These are phyloP conservation scores for Hirtodrosophila trivittata DNA, from an alignment of 2,888 invertebrate genomes.

Conservation along the genomic window DNA sequence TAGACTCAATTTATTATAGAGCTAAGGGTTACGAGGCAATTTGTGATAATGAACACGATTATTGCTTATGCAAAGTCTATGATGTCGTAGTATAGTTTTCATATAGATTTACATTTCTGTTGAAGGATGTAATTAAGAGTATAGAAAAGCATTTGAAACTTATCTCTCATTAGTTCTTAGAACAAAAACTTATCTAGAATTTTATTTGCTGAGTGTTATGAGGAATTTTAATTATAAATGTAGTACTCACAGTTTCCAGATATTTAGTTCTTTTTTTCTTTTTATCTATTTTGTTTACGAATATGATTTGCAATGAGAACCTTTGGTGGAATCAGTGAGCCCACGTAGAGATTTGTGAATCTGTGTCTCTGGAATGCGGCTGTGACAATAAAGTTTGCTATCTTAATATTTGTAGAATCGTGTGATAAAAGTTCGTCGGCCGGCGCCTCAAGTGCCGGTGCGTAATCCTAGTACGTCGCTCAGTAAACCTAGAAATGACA, in stretches of 20 bases:
- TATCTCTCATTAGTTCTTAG: too few relatives aligned
- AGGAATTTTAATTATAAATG: too few relatives aligned
- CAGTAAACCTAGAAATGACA: constrained; percentile 29
- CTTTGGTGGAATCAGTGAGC: constrained; percentile 4
- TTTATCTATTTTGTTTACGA: too few relatives aligned
- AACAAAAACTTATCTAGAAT: too few relatives aligned
- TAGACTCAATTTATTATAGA: not conserved
- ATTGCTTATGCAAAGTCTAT: constrained; percentile 1
- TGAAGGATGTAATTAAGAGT: too few relatives aligned
- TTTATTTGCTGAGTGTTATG: too few relatives aligned
- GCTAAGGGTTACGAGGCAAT: not conserved
- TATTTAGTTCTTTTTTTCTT: not conserved
- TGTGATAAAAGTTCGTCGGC: constrained; percentile 62
- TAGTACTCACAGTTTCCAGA: too few relatives aligned
- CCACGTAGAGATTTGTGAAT: constrained; percentile 8
- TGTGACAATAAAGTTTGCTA: constrained; percentile 9
- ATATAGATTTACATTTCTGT: too few relatives aligned
- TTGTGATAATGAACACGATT: constrained; percentile 1
- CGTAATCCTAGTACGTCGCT: constrained; percentile 69
- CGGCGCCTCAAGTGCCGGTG: constrained; percentile 64
- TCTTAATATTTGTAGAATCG: constrained; percentile 44
- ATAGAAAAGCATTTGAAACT: too few relatives aligned
- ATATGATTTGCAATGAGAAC: too few relatives aligned
- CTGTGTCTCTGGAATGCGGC: constrained; percentile 9
- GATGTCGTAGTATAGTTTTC: too few relatives aligned